Conservation (phyloP, 2,888 invertebrate genomes). For the Eristalis tenax region DNA sequence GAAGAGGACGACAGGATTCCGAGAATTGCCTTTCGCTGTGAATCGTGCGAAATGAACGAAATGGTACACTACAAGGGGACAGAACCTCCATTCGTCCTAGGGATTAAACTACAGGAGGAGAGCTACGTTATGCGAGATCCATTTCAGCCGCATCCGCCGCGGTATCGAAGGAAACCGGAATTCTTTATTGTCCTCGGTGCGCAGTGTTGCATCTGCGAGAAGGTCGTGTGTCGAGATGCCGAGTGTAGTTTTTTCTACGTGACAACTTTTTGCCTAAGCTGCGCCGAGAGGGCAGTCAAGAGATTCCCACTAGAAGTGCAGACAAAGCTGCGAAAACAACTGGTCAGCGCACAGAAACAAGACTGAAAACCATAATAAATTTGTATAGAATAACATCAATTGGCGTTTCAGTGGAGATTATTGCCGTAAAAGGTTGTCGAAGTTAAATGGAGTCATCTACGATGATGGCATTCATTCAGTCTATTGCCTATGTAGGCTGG, state of each 20-base stretch:
- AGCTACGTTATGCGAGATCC: constrained; percentile 93
- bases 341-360: constrained; percentile 52
- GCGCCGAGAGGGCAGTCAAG: constrained; percentile 84
- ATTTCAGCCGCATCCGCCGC: constrained; percentile 85
- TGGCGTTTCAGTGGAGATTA: not conserved
- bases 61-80: constrained; percentile 89
- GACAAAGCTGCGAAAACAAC: constrained; percentile 83
- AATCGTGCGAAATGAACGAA: constrained; percentile 85
- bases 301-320: constrained; percentile 87
- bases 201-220: constrained; percentile 87
- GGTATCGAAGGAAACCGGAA: constrained; percentile 85
- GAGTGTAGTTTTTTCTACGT: constrained; percentile 91
- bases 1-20: constrained; percentile 77
- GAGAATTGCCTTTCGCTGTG: constrained; percentile 83
- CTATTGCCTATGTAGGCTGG: too few species aligned
- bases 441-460: too few species aligned
- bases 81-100: constrained; percentile 87
- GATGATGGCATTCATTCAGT: too few species aligned
- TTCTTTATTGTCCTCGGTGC: constrained; percentile 87
- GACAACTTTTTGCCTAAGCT: constrained; percentile 87
- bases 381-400: not conserved
- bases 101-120: constrained; percentile 86
- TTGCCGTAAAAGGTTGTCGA: too few species aligned
- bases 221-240: constrained; percentile 87
- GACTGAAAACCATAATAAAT: constrained; percentile 34